A percentile compares a stretch with the other conserved stretches of the same genome.
Conservation (phyloP, 1,140 invertebrate species). For the Octopus bimaculoides region DNA sequence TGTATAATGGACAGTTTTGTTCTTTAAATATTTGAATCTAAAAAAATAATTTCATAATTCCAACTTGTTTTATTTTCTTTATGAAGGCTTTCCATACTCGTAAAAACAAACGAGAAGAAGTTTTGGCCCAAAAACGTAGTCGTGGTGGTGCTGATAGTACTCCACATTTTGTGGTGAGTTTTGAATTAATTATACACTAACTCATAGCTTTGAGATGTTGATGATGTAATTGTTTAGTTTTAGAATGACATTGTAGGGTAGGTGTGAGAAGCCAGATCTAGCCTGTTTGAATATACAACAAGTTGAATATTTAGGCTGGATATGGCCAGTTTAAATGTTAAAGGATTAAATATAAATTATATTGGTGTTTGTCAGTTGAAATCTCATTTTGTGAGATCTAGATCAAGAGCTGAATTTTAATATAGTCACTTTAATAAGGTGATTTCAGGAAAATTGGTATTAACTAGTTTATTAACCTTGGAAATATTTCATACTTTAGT, state of each 20-base stretch:
- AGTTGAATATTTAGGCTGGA: neutral
- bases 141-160: constrained; percentile 65
- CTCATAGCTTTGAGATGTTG: neutral
- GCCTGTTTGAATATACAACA: neutral
- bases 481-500: neutral
- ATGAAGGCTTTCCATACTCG: constrained; percentile 65
- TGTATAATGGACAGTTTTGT: neutral
- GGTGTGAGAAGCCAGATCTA: neutral
- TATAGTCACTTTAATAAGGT: too few relatives aligned
- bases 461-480: neutral
- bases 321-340: neutral
- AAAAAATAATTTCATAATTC: neutral
- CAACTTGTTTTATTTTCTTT: constrained; percentile 7
- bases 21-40: too few relatives aligned
- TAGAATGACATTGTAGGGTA: neutral
- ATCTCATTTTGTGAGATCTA: too few relatives aligned
- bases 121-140: constrained; percentile 72
- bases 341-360: neutral
- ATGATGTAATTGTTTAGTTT: neutral
- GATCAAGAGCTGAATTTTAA: too few relatives aligned
- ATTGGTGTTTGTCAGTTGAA: neutral
- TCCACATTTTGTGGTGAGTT: constrained; percentile 72
- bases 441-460: neutral
- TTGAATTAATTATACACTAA: too few relatives aligned
- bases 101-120: constrained; percentile 79